Conservation (phyloP, 2,113 vertebrate species). For the Thomomys bottae region DNA sequence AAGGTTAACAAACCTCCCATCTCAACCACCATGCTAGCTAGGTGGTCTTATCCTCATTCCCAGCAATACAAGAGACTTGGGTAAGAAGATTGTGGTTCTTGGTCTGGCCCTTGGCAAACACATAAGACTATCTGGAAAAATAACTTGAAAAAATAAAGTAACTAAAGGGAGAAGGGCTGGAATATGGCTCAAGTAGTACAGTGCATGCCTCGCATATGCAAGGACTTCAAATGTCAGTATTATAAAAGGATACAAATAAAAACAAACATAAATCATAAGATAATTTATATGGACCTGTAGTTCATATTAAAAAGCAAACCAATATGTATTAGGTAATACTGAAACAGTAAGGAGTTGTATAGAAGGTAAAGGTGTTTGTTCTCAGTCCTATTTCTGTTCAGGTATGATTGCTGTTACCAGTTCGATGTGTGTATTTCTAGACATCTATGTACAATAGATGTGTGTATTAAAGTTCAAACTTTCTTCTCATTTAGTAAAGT, state of each 20-base stretch:
- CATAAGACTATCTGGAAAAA: too few species aligned
- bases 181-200: too few species aligned
- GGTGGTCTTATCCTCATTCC: too few species aligned
- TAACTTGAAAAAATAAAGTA: too few species aligned
- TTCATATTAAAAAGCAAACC: neutral
- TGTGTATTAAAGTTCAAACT: neutral
- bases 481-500: neutral
- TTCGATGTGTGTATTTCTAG: neutral
- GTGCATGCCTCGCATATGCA: too few species aligned
- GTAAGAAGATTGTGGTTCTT: too few species aligned
- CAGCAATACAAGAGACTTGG: too few species aligned
- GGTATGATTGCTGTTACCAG: neutral
- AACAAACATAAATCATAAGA: neutral
- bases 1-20: too few species aligned
- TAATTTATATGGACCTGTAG: conserved; percentile 1
- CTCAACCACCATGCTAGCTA: neutral
- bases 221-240: too few species aligned
- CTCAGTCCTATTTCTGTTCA: neutral
- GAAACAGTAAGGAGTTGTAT: neutral
- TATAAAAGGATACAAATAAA: neutral
- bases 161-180: too few species aligned
- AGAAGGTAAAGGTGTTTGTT: neutral
- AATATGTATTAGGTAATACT: neutral
- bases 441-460: neutral
- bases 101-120: too few species aligned